Base-by-base conservation (phyloP, 1,140 invertebrate species). In the Trypoxylus dichotomus region DNA sequence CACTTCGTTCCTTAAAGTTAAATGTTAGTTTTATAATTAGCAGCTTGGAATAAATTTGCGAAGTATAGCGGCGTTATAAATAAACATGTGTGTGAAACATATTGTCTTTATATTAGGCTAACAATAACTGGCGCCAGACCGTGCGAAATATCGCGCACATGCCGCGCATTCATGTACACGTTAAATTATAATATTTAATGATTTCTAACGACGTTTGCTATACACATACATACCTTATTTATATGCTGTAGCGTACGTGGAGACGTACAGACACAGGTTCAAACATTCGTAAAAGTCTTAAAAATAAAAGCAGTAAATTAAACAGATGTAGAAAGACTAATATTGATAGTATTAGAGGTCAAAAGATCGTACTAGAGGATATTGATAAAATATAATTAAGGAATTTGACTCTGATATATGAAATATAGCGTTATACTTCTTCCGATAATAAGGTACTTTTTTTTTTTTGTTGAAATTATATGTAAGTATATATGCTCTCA, bases 71-170 rank as follows among this genome's bases (percentile, higher is more conserved):
- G 47, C 19, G 47, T 54, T 54, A 54, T n/a, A 54, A 54, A 54
- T 54, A 54, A 54, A 54, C 47, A 54, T 54, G 13, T 43, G 42
- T 43, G 42, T 7, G 42, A 43, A 43, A 43, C 42, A 43, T 43
- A 43, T 54, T 54, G 47, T 54, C n/a, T 54, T 54, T 19, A 54
- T 54, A 54, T 37, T 37, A 37, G 32, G 10, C 47, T 54, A 54
- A 54, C 47, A 54, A 54, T 54, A 54, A 54, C 47, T 54, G 47
- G 47, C 47, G 47, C 47, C 47, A 54, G 47, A 54, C 47, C 47
- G 47, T 54, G 47, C 47, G 47, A 54, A 54, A 19, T 54, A n/a
- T 54, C 15, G 13, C 47, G 6, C 47, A 54, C 15, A 54, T 54
- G 47, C 2, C 43, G 43, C 19, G 19, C 47, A 54, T 54, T 3